A percentile compares a stretch with the other conserved stretches of the same genome.
phyloP scores from a whole-genome alignment of 2,113 vertebrate species.

The Toxotes jaculatrix region DNA sequence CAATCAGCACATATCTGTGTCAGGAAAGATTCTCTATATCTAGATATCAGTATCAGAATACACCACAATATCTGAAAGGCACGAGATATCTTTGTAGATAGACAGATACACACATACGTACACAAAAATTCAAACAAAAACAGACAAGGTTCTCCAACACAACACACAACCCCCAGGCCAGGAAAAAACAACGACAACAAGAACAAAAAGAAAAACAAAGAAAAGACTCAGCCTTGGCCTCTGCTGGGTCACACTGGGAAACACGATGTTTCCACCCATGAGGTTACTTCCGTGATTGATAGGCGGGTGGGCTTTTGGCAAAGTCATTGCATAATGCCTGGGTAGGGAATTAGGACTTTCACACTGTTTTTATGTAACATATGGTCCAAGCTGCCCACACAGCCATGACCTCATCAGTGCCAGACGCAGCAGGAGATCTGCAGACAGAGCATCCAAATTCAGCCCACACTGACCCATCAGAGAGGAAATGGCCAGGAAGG shows the following conservation, averaged over 20 bases:
- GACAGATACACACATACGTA: not conserved
- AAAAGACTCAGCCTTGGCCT: not conserved
- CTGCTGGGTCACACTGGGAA: not conserved
- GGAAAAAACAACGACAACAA: not conserved
- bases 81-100: not conserved
- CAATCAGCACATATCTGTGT: not conserved
- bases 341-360: conserved; percentile 70
- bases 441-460: conserved; percentile 27
- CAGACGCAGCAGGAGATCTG: conserved; percentile 59
- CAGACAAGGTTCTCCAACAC: too few species aligned
- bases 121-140: too few species aligned
- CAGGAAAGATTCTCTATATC: too few species aligned
- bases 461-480: conserved; percentile 19
- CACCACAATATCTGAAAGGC: too few species aligned
- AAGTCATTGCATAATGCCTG: conserved; percentile 60
- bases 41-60: too few species aligned
- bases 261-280: conserved; percentile 10
- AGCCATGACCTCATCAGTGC: conserved; percentile 57
- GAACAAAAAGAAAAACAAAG: not conserved
- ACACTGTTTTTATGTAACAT: conserved; percentile 76
- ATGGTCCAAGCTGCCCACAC: conserved; percentile 64
- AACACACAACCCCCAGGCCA: not conserved
- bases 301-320: conserved; percentile 24
- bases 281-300: conserved; percentile 34
- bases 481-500: conserved; percentile 33